Evolutionary conservation across 1,140 invertebrate species (phyloP).

Genomic region (Drosophila quadrilineata): DNA sequence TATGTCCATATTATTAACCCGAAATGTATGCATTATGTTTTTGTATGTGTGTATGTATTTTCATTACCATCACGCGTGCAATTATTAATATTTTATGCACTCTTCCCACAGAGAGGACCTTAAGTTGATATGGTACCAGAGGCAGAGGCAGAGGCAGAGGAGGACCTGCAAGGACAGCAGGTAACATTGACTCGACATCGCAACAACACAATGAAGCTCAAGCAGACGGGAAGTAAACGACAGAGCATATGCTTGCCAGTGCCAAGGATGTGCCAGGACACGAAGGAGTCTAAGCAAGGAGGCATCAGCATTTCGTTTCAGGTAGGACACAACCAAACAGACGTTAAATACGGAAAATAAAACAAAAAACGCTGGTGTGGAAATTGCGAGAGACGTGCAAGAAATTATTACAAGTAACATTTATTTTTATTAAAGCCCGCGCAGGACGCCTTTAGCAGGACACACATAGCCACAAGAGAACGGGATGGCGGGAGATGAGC

Average conservation of each 20-base stretch:
- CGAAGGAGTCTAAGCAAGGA: too few relatives aligned
- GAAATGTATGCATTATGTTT: conserved; percentile 68
- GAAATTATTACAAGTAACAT: conserved; percentile 74
- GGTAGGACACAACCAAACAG: conserved; percentile 22
- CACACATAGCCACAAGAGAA: not conserved
- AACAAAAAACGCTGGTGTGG: conserved; percentile 45
- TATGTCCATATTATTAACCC: conserved; percentile 51
- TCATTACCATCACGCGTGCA: conserved; percentile 73
- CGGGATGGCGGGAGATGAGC: not conserved
- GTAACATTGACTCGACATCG: conserved; percentile 25
- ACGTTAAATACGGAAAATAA: conserved; percentile 49
- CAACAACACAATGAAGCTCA: conserved; percentile 40
- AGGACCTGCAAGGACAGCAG: conserved; percentile 16
- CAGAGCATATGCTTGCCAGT: too few relatives aligned
- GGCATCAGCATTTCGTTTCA: not conserved
- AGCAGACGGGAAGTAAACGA: conserved; percentile 54
- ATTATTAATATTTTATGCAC: conserved; percentile 77
- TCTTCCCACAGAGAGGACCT: conserved; percentile 21
- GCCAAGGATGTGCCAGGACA: not conserved
- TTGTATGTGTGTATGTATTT: conserved; percentile 54
- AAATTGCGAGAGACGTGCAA: conserved; percentile 68
- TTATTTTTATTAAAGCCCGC: conserved; percentile 73
- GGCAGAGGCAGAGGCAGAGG: not conserved
- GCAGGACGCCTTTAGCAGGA: conserved; percentile 28
- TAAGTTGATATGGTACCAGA: too few relatives aligned